phyloP scores from a whole-genome alignment of 1,140 invertebrate species.

The Anoplophora glabripennis region DNA sequence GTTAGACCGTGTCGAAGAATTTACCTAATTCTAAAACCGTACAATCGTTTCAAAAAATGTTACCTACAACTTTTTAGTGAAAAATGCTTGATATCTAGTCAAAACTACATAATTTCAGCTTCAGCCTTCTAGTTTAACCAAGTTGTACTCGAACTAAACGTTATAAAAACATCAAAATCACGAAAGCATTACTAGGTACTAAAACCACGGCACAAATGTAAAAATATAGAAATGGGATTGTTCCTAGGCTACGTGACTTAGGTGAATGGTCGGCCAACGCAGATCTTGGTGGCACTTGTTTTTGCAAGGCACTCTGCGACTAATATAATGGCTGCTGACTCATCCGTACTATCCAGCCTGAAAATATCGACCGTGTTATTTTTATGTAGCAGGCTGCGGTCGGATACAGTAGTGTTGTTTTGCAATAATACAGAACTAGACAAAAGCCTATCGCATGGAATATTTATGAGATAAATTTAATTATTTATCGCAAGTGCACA shows the following conservation, averaged over 20 bases:
- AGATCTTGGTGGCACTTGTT: constrained; percentile 17
- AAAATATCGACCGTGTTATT: constrained; percentile 27
- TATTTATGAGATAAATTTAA: constrained; percentile 8
- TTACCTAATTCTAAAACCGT: too few relatives aligned
- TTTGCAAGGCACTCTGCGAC: constrained; percentile 18
- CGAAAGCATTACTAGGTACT: not conserved
- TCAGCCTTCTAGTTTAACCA: too few relatives aligned
- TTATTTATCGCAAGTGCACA: constrained; percentile 1
- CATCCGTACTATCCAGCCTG: constrained; percentile 27
- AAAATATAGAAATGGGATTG: constrained; percentile 7
- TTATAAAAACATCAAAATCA: not conserved
- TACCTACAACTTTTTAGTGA: too few relatives aligned
- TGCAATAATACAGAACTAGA: too few relatives aligned
- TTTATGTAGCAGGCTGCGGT: constrained; percentile 3
- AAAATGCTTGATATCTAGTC: too few relatives aligned
- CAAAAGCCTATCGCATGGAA: not conserved
- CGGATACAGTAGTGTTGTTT: too few relatives aligned
- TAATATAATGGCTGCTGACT: constrained; percentile 23
- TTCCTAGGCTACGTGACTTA: constrained; percentile 21
- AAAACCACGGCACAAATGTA: constrained; percentile 1
- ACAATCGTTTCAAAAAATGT: too few relatives aligned
- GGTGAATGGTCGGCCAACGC: constrained; percentile 19
- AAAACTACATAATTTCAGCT: too few relatives aligned
- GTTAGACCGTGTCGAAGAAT: too few relatives aligned
- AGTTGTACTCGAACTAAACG: not conserved